Evolutionary conservation across 2,113 vertebrate genomes (phyloP), one percentile per base, ranked within the genome.

Genomic region (Thinocorus orbignyianus): DNA sequence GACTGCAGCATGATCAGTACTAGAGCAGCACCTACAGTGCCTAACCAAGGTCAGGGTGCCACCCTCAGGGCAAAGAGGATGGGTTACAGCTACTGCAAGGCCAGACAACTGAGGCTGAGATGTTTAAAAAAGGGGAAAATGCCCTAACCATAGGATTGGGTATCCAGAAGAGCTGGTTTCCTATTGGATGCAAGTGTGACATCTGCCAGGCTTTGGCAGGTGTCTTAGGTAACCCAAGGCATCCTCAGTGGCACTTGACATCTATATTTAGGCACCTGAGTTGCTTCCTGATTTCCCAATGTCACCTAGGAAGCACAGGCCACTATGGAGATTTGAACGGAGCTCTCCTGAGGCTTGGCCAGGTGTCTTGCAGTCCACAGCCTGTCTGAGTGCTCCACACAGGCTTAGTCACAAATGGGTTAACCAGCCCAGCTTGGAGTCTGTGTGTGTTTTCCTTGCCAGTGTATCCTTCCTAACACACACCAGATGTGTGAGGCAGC

Each of bases 401-500:
- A 76, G 58, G 35, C 55, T 78, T 49, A 74, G 96, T 14, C 74
- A 81, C 0, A 15, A 95, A 92, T 28, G 92, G 55, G 96, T 97
- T 97, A 97, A 97, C 26, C 48, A 76, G 69, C 41, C 42, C 86
- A 1, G 7, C 84, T 92, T 94, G 90, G 93, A 94, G 88, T 73
- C 46, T 1, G 15, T 58, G 72, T 74, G 76, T 89, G 55, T 94
- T 96, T 96, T 96, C 80, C 86, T 90, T 95, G 93, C 92, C 93
- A 95, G 49, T 86, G 51, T 74, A 93, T 94, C 90, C 6, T 0
- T 92, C 84, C 84, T 97, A 97, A 97, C 96, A 68, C 73, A 77
- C 92, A 96, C 94, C 96, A 97, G 97, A 97, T 97, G 97, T 97
- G 88, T 41, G 65, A 94, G 92, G 77, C 87, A 96, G 95, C 86